These are phyloP conservation scores for Oryzias sinensis DNA, from an alignment of 2,797 vertebrate genomes.

Conservation along the genomic window DNA sequence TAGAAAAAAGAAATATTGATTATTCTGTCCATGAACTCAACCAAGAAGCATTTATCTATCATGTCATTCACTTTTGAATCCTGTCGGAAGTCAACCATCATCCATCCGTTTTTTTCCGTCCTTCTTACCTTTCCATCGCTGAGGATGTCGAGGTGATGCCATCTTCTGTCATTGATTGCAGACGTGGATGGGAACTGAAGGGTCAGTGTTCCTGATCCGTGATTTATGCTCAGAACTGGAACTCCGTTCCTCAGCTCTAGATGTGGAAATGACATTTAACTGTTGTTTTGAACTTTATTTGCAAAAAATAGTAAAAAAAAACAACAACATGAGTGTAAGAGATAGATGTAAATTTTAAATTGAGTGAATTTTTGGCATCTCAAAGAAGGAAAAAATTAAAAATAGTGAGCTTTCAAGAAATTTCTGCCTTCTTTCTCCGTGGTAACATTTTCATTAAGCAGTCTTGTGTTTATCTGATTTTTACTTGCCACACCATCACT, in stretches of 20 bases:
- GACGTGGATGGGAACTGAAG: slow-evolving; percentile 77
- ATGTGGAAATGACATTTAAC: neutral
- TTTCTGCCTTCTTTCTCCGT: too few relatives aligned
- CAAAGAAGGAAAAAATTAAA: too few relatives aligned
- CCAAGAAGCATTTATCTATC: neutral
- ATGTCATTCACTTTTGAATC: neutral
- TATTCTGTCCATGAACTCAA: neutral
- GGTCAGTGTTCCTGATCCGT: slow-evolving; percentile 83
- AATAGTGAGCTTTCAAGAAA: too few relatives aligned
- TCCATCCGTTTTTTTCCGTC: neutral
- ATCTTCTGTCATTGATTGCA: slow-evolving; percentile 81
- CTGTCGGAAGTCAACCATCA: neutral
- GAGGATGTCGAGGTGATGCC: slow-evolving; percentile 86
- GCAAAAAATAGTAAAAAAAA: too few relatives aligned
- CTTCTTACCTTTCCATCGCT: slow-evolving; percentile 83
- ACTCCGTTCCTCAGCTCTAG: slow-evolving; percentile 83
- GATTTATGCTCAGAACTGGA: slow-evolving; percentile 80
- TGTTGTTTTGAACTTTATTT: neutral
- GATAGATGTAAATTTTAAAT: too few relatives aligned
- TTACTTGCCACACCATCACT: neutral
- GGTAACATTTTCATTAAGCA: too few relatives aligned
- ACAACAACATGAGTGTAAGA: too few relatives aligned
- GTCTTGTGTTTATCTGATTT: too few relatives aligned
- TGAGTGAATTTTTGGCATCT: too few relatives aligned
- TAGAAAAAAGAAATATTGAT: neutral